Conservation (phyloP, 2,797 vertebrate genomes). For the Champsocephalus gunnari region DNA sequence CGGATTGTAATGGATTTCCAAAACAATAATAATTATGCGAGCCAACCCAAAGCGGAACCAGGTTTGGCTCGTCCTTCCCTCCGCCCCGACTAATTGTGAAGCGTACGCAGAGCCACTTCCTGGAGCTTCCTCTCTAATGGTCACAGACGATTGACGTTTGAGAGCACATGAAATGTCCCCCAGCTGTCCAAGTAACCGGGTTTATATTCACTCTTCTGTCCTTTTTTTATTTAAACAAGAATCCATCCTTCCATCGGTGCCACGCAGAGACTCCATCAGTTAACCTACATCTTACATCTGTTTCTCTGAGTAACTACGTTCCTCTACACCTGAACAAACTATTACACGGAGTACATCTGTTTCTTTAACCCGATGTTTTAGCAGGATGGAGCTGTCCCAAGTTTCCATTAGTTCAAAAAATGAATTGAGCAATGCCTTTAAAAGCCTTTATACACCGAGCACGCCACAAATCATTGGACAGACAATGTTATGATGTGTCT, state of each 20-base stretch:
- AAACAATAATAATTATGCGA: conserved; percentile 83
- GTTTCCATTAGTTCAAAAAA: conserved; percentile 74
- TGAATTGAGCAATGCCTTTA: conserved; percentile 73
- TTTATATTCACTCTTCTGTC: conserved; percentile 40
- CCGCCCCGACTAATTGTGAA: conserved; percentile 77
- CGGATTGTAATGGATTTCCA: conserved; percentile 79
- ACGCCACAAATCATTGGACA: conserved; percentile 72
- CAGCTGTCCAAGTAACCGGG: conserved; percentile 83
- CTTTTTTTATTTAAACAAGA: conserved; percentile 54
- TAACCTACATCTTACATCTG: conserved; percentile 49
- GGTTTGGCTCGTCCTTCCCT: conserved; percentile 71
- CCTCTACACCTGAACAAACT: conserved; percentile 72
- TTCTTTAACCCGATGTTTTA: conserved; percentile 56
- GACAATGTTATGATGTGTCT: conserved; percentile 79
- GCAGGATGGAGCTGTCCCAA: conserved; percentile 44
- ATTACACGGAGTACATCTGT: conserved; percentile 51
- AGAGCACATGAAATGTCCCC: conserved; percentile 79
- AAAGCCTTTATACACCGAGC: conserved; percentile 67
- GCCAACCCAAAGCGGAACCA: conserved; percentile 71
- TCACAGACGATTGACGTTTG: conserved; percentile 76
- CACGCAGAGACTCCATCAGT: conserved; percentile 46
- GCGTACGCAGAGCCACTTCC: conserved; percentile 75
- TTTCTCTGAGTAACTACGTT: conserved; percentile 36
- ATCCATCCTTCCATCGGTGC: conserved; percentile 34
- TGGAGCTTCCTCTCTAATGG: conserved; percentile 82